Evolutionary conservation across 2,113 vertebrate genomes (phyloP).

Genomic region (Epinephelus lanceolatus): DNA sequence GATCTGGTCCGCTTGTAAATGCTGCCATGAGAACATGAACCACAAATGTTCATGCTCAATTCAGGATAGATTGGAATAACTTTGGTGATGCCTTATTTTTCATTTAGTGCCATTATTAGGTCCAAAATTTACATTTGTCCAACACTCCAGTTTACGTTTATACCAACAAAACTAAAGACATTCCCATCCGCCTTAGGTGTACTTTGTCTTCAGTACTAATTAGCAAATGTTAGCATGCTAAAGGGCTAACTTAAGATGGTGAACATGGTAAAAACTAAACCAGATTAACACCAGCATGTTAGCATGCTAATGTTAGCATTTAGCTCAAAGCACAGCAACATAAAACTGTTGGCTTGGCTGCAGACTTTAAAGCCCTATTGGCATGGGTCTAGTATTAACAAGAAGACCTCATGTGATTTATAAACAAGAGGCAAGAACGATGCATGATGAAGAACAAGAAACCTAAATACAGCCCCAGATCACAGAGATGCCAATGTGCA

Average conservation of each 20-base stretch:
- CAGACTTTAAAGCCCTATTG: too few species aligned
- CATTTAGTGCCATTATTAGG: background rate
- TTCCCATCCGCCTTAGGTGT: background rate
- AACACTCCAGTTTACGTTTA: too few species aligned
- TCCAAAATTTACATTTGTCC: background rate
- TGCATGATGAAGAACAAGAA: too few species aligned
- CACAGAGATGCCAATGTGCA: too few species aligned
- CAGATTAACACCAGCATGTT: background rate
- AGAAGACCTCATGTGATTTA: too few species aligned
- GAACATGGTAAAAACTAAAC: background rate
- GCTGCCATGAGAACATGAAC: too few species aligned
- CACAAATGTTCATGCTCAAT: background rate
- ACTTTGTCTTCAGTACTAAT: background rate
- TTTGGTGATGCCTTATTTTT: background rate
- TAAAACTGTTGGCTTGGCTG: background rate
- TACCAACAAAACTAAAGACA: background rate
- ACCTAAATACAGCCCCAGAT: too few species aligned
- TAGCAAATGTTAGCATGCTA: background rate
- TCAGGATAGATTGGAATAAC: background rate
- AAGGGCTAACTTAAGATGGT: background rate
- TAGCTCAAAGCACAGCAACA: background rate
- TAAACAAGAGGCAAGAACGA: too few species aligned
- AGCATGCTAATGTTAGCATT: background rate
- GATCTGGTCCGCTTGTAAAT: too few species aligned
- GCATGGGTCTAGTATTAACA: too few species aligned